These are phyloP conservation scores for Ovibos moschatus DNA, from an alignment of 2,113 vertebrate genomes.

Conservation along the genomic window DNA sequence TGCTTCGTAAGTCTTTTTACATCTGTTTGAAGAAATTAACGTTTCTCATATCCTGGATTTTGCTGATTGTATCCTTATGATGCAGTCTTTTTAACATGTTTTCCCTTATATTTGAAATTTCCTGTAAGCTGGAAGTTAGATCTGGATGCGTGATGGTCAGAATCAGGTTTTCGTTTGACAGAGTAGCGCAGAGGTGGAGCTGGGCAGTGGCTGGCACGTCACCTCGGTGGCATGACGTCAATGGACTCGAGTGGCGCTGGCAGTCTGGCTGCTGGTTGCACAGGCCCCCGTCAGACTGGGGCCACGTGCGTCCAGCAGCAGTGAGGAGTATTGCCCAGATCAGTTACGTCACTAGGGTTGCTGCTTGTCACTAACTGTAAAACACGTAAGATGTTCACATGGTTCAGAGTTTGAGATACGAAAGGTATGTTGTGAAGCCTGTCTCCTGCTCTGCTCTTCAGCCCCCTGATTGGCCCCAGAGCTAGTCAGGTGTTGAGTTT, in stretches of 20 bases:
- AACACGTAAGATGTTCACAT: neutral
- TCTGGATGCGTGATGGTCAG: neutral
- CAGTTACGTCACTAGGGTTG: neutral
- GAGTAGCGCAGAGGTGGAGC: neutral
- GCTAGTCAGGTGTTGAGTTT: neutral
- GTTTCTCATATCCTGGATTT: neutral
- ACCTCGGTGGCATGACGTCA: fast-evolving
- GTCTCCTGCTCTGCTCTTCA: neutral
- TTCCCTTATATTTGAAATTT: neutral
- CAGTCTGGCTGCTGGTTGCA: neutral
- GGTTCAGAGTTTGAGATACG: neutral
- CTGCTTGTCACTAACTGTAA: neutral
- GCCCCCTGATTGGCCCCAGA: neutral
- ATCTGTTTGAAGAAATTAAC: neutral
- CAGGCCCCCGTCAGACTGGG: too few relatives aligned
- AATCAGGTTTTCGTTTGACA: neutral
- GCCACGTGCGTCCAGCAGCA: neutral
- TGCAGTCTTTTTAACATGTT: neutral
- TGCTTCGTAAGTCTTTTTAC: neutral
- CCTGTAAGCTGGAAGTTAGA: neutral
- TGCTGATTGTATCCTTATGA: neutral
- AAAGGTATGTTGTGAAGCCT: neutral
- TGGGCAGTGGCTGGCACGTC: neutral
- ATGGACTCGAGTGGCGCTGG: neutral
- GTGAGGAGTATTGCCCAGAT: neutral